Evolutionary conservation across 2,797 vertebrate genomes (phyloP), one percentile per base, ranked within the genome.

Genomic region (Sebastes vulpes): DNA sequence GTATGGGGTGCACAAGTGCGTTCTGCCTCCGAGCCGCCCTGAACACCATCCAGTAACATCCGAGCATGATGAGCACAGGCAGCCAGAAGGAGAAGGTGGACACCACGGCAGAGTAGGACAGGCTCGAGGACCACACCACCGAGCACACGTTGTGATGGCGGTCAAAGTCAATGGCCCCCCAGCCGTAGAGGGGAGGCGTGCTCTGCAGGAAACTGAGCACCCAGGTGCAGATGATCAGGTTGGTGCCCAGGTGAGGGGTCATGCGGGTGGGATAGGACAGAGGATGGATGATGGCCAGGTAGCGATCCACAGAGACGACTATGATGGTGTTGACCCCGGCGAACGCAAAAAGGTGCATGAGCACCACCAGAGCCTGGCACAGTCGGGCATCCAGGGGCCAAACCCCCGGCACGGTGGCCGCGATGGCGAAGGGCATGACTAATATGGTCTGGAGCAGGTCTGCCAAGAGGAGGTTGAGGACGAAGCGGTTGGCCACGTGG

Each of bases 261-360:
- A 98, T 97, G 58, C 96, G 96, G 60, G 96, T 94, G 11, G 97
- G 97, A 78, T 98, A 98, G 58, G 97, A 97, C 52, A 98, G 91
- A 9, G 97, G 97, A 82, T 98, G 97, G 83, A 98, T 98, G 83
- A 98, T 98, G 84, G 97, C 97, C 90, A 98, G 84, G 91, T 98
- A 98, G 75, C 97, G 96, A 79, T 98, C 97, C 69, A 98, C 94
- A 0, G 97, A 98, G 52, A 98, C 97, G 4, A 98, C 96, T 0
- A 97, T 96, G 26, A 98, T 98, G 75, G 97, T 98, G 91, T 98
- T 97, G 72, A 97, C 97, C 1, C 97, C 96, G 0, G 97, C 94
- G 4, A 98, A 98, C 1, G 97, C 97, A 10, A 98, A 98, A n/a
- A 98, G 95, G 89, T 98, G 97, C 95, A 97, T 97, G 72, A 97